Conservation (phyloP, 2,888 invertebrate genomes). For the Baronia brevicornis region DNA sequence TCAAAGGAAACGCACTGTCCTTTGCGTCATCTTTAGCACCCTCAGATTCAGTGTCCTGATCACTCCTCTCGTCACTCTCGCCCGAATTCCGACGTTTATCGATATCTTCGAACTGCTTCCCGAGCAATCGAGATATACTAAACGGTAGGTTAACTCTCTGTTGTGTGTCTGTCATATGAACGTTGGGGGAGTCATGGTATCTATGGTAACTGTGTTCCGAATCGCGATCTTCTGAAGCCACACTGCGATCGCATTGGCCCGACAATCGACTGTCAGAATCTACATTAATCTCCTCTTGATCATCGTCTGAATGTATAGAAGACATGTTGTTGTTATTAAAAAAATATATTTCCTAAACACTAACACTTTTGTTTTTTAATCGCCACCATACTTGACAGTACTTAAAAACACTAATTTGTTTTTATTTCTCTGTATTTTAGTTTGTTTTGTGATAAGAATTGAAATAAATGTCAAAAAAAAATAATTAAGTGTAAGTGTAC, state of each 20-base stretch:
- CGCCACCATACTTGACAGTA: constrained; percentile 8
- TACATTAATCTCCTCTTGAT: constrained; percentile 81
- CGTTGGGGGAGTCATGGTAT: constrained; percentile 64
- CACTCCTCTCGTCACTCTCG: constrained; percentile 69
- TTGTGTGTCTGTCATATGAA: constrained; percentile 68
- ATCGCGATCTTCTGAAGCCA: constrained; percentile 72
- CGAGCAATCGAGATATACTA: constrained; percentile 87
- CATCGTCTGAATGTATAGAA: constrained; percentile 76
- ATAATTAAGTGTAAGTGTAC: too few relatives aligned
- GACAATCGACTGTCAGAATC: constrained; percentile 79
- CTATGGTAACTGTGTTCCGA: constrained; percentile 74
- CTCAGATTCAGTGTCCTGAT: constrained; percentile 69
- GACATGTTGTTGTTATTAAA: constrained; percentile 46
- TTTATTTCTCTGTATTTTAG: too few relatives aligned
- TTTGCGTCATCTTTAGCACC: constrained; percentile 64
- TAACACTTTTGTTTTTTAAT: constrained; percentile 30
- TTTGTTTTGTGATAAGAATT: too few relatives aligned
- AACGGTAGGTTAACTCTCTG: constrained; percentile 80
- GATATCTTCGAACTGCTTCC: constrained; percentile 83
- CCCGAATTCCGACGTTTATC: constrained; percentile 68
- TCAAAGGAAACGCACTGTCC: constrained; percentile 51
- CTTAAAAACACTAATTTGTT: constrained; percentile 14
- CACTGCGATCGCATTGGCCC: constrained; percentile 64
- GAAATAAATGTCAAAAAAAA: too few relatives aligned
- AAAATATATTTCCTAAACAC: constrained; percentile 30